Base-by-base conservation (phyloP, 1,140 invertebrate species). In the Dufourea novaeangliae region DNA sequence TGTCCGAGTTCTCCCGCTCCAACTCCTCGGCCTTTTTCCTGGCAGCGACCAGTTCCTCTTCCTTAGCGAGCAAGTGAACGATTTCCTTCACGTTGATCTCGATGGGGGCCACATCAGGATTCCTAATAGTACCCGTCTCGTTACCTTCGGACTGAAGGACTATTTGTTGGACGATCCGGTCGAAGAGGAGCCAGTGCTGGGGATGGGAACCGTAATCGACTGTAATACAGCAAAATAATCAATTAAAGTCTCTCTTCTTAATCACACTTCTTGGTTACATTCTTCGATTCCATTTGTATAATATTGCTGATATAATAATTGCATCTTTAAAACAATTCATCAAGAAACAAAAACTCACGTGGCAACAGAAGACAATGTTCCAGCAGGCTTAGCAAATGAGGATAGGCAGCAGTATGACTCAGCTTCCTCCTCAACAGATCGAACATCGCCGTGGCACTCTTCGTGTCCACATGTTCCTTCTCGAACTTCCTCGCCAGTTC, bases 161-260 rank as follows among this genome's bases (percentile, higher is more conserved):
- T 41, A 99, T 95, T 92, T 99, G 98, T 90, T 99, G 98, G n/a
- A 98, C 95, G 63, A 99, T 96, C 67, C 98, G 95, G 91, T 99
- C 98, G 87, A 99, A 96, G 37, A 99, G 93, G 32, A 98, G 92
- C 98, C 98, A 99, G 88, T 98, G 96, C 79, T 98, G 97, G 29
- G 96, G 95, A 92, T 97, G 95, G 2, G 96, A 95, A 64, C 95
- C 96, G 83, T 96, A 97, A 80, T 96, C 96, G 92, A 96, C 93
- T 95, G 83, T 32, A 93, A 92, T 41, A 89, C 14, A n/a, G 32
- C 50, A 5, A 17, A 1, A 5, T 1, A 34, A 61, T 46, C 0
- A 7, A 39, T 71, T 1, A 22, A 12, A 25, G 10, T 27, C 27
- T 2, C 27, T 25, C 25, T 56, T 67, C 11, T 29, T 29, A 0